Conservation (phyloP, 1,140 invertebrate genomes). For the Hylyphantes graminicola region DNA sequence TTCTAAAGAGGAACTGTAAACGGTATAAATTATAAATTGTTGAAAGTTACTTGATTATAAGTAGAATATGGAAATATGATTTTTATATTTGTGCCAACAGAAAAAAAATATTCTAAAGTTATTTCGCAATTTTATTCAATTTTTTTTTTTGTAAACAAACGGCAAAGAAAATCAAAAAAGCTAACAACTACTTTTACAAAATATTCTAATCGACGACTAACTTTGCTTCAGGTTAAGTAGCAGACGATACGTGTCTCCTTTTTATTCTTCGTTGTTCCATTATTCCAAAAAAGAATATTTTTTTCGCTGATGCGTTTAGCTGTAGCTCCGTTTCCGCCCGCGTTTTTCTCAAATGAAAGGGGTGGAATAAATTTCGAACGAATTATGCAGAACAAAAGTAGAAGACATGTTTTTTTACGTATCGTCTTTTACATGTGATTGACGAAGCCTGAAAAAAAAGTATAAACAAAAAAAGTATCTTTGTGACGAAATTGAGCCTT, state of each 20-base stretch:
- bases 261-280: constrained; percentile 2
- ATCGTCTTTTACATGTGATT: background rate
- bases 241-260: constrained; percentile 26
- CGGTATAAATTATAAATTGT: no score
- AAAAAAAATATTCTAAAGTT: no score
- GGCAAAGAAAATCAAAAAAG: no score
- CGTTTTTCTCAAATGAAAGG: constrained; percentile 21
- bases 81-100: no score
- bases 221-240: constrained; percentile 26
- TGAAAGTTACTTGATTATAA: no score
- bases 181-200: background rate
- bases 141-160: no score
- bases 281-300: constrained; percentile 1
- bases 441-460: constrained; percentile 8
- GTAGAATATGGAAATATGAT: no score
- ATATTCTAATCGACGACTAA: background rate
- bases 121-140: no score
- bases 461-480: no score
- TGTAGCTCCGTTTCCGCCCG: constrained; percentile 42
- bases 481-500: no score
- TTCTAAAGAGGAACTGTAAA: no score
- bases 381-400: constrained; percentile 42
- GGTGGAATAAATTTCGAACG: constrained; percentile 46
- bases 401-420: background rate
- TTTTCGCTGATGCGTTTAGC: constrained; percentile 45